A percentile compares a stretch with the other conserved stretches of the same genome.
Conservation (phyloP, 2,888 invertebrate genomes). For the Heterodera filipjevi region DNA sequence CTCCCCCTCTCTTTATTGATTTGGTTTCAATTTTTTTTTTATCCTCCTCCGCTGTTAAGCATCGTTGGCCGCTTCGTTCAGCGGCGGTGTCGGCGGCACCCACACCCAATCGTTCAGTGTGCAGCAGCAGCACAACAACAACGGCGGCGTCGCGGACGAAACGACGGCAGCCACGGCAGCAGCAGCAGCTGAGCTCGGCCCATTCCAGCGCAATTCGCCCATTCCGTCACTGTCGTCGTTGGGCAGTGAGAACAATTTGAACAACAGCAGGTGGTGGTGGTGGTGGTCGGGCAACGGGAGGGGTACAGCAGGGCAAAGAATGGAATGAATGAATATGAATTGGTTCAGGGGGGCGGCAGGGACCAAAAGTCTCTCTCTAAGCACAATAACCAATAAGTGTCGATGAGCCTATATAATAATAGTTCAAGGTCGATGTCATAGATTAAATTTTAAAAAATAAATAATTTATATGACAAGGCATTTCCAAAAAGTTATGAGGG, state of each 20-base stretch:
- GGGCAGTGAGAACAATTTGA: constrained; percentile 26
- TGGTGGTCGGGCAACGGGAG: neutral
- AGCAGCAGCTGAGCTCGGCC: constrained; percentile 3
- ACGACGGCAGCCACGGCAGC: constrained; percentile 6
- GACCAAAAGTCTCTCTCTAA: too few relatives aligned
- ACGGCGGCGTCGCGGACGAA: neutral
- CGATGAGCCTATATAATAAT: too few relatives aligned
- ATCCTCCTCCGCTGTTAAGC: neutral
- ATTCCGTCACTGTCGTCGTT: constrained; percentile 24
- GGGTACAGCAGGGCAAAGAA: neutral
- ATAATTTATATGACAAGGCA: too few relatives aligned
- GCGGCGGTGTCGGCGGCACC: constrained; percentile 6
- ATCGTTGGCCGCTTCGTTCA: constrained; percentile 25
- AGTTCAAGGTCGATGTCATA: too few relatives aligned
- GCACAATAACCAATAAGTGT: too few relatives aligned
- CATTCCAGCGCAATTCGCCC: constrained; percentile 16
- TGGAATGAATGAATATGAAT: neutral
- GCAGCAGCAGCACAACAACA: neutral
- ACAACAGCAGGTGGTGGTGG: neutral
- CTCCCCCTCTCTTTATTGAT: neutral
- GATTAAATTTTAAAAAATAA: too few relatives aligned
- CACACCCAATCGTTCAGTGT: constrained; percentile 19
- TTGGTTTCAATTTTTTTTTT: neutral
- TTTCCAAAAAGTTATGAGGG: too few relatives aligned
- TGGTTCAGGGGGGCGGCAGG: too few relatives aligned